Percentiles rank a stretch among this genome's conserved stretches.
phyloP scores from a whole-genome alignment of 2,888 invertebrate genomes.

The Mechanitis messenoides region DNA sequence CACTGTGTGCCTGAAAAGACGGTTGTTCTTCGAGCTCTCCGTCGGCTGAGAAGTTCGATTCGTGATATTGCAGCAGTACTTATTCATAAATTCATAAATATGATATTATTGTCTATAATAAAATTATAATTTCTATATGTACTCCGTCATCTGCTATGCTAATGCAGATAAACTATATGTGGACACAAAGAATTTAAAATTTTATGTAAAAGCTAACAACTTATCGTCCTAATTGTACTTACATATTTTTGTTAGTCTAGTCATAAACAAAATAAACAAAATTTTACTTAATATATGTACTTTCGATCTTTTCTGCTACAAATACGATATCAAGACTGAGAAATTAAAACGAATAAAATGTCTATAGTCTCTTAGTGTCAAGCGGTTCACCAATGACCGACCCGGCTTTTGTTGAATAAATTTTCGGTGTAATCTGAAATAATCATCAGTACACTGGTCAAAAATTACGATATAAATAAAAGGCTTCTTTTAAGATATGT shows the following conservation, averaged over 20 bases:
- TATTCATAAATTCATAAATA: too few relatives aligned
- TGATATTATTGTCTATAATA: too few relatives aligned
- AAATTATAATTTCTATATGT: too few relatives aligned
- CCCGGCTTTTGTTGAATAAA: too few relatives aligned
- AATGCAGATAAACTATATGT: too few relatives aligned
- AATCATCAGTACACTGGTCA: too few relatives aligned
- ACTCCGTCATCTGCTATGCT: neutral
- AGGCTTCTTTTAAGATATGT: too few relatives aligned
- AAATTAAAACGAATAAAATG: constrained; percentile 14
- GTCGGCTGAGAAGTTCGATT: constrained; percentile 10
- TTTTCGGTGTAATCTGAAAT: too few relatives aligned
- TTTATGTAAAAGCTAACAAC: too few relatives aligned
- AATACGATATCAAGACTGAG: constrained; percentile 43
- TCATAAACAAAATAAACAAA: constrained; percentile 45
- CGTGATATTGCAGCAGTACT: too few relatives aligned
- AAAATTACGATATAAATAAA: too few relatives aligned
- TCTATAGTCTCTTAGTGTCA: constrained; percentile 39
- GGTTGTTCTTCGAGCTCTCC: constrained; percentile 21
- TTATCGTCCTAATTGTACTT: constrained; percentile 41
- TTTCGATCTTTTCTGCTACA: constrained; percentile 15
- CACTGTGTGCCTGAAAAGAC: constrained; percentile 16
- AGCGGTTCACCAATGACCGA: constrained; percentile 18
- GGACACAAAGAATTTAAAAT: too few relatives aligned
- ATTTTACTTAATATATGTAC: constrained; percentile 24
- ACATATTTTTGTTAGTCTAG: constrained; percentile 49